Conservation (phyloP, 1,140 invertebrate genomes). For the Heliconius hewitsoni region DNA sequence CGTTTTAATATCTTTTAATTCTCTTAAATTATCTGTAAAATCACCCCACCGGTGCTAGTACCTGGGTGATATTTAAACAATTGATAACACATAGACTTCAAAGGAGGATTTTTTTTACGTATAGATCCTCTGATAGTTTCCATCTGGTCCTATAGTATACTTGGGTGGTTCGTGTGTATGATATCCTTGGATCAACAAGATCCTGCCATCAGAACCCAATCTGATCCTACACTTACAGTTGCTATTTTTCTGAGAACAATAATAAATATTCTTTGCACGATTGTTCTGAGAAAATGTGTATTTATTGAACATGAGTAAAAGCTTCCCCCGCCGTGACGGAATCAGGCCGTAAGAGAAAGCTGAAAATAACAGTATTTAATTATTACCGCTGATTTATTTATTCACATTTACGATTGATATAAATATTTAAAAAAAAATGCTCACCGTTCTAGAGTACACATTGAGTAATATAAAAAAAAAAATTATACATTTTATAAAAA, state of each 20-base stretch:
- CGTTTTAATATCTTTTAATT: not conserved
- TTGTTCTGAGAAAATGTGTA: conserved; percentile 50
- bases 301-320: conserved; percentile 50
- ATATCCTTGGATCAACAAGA: conserved; percentile 34
- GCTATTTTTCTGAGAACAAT: conserved; percentile 55
- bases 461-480: too few relatives aligned
- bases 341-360: conserved; percentile 42
- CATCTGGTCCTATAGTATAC: conserved; percentile 42
- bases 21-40: not conserved
- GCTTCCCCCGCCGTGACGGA: conserved; percentile 44
- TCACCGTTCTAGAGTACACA: not conserved
- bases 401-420: not conserved
- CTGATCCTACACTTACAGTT: conserved; percentile 52
- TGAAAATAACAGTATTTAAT: conserved; percentile 23
- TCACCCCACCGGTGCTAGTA: not conserved
- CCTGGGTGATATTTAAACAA: not conserved
- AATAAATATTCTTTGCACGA: conserved; percentile 45
- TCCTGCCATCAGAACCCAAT: conserved; percentile 40
- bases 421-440: not conserved
- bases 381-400: not conserved
- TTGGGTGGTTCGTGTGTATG: conserved; percentile 53
- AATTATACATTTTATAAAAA: too few relatives aligned
- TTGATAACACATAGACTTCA: not conserved
- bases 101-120: not conserved
- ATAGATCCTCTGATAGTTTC: conserved; percentile 38